phyloP scores from a whole-genome alignment of 2,113 vertebrate species.

The Zapornia atra region DNA sequence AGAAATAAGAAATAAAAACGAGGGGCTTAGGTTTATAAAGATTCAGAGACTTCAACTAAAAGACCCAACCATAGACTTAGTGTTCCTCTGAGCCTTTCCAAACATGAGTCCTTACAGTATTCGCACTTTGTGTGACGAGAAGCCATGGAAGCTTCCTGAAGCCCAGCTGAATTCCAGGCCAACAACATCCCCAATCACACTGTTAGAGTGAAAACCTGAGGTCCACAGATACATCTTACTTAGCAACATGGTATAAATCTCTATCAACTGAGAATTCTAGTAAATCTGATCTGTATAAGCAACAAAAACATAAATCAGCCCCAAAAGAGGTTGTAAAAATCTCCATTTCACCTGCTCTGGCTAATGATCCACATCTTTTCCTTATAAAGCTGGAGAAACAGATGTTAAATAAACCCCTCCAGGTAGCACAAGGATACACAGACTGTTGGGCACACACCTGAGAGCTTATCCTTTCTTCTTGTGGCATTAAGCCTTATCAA shows the following conservation, averaged over 20 bases:
- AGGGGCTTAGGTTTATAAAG: background rate
- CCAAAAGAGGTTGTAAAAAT: background rate
- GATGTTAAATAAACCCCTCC: background rate
- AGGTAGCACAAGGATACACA: background rate
- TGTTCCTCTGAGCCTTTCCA: background rate
- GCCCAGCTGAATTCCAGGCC: background rate
- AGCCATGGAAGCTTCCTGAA: background rate
- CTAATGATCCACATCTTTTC: background rate
- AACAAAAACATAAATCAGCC: background rate
- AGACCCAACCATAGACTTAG: background rate
- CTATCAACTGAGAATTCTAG: background rate
- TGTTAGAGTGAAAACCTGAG: rapidly evolving
- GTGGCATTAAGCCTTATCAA: background rate
- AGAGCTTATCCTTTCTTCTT: background rate
- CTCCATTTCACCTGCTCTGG: background rate
- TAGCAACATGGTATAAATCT: background rate
- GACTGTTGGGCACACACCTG: background rate
- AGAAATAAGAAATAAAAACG: background rate
- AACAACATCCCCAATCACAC: background rate
- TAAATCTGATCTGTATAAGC: background rate
- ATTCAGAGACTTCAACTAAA: background rate
- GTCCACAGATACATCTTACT: background rate
- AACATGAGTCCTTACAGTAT: background rate
- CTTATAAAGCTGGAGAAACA: background rate
- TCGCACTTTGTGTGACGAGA: background rate